A percentile compares a stretch with the other conserved stretches of the same genome.
Conservation (phyloP, 2,797 vertebrate genomes). For the Natrix natrix region DNA sequence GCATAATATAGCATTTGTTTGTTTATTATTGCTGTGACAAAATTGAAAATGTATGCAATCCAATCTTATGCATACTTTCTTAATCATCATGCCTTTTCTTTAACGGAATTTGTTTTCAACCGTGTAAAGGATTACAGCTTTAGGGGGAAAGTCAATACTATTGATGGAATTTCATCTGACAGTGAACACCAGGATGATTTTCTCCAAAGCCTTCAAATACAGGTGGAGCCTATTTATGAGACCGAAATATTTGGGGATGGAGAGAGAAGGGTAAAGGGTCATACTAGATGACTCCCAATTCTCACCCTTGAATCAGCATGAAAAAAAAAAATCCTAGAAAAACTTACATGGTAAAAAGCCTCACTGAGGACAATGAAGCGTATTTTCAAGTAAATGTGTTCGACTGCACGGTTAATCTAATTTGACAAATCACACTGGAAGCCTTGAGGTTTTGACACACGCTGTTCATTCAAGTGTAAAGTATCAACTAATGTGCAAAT, state of each 20-base stretch:
- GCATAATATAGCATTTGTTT: not conserved
- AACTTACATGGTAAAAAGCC: not conserved
- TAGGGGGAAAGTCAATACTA: not conserved
- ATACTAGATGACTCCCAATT: not conserved
- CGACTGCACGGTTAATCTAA: accelerated
- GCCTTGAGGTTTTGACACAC: accelerated
- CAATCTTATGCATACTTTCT: not conserved
- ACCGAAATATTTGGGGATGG: not conserved
- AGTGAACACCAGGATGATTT: not conserved
- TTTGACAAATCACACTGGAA: not conserved
- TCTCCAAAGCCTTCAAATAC: not conserved
- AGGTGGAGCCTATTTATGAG: not conserved
- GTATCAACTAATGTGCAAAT: accelerated
- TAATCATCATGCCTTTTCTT: not conserved
- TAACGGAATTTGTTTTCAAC: not conserved
- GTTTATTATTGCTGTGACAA: not conserved
- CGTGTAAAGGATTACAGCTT: not conserved
- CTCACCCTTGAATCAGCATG: not conserved
- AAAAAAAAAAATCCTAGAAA: not conserved
- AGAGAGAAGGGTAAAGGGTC: not conserved
- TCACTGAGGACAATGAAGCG: not conserved
- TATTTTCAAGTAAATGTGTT: not conserved
- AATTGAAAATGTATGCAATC: not conserved
- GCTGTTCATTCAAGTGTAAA: not conserved
- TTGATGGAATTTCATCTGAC: not conserved